Base-by-base conservation (phyloP, 2,888 invertebrate genomes). In the Parascotia fuliginaria region DNA sequence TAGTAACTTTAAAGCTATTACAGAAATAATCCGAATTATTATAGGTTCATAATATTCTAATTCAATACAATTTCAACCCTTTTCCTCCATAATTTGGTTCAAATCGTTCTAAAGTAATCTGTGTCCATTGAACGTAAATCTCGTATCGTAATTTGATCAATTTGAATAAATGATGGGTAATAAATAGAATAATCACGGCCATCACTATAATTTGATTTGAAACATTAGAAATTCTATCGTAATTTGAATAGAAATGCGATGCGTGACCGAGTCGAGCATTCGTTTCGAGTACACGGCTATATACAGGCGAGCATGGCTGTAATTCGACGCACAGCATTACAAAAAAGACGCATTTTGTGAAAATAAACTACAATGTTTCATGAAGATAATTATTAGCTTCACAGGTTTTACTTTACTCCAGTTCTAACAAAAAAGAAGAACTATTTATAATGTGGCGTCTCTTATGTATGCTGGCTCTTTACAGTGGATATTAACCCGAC, bases 161-260 rank as follows among this genome's bases (percentile, higher is more conserved):
- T 84, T 85, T 82, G 69, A 79, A 81, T 81, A 77, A 81, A 76
- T 76, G 74, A 55, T 55, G 60, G 67, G 55, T 65, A 72, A 74
- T n/a, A n/a, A n/a, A n/a, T 78, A 69, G 64, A 71, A 75, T 71
- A 74, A 73, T 74, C 55, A 27, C 47, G 70, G 58, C 74, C 67
- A 69, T 72, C 65, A 70, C 69, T 65, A 64, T 75, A 77, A 80
- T 82, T 73, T 78, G 48, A 65, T 60, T 56, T 59, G 66, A 55
- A 59, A 53, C 58, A 55, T 22, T 55, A 66, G 55, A 57, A 51
- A 65, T 65, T 1, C 24, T 24, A 56, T 63, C 59, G 59, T 71
- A 62, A 70, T 69, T 58, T 60, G 33, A 59, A 45, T 47, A 32
- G 50, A 57, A 54, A 50, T 36, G 50, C 48, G 31, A 45, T 45